Percentiles rank a stretch among this genome's conserved stretches.
These are phyloP conservation scores for Nylanderia fulva DNA, from an alignment of 1,140 invertebrate genomes.

Conservation along the genomic window DNA sequence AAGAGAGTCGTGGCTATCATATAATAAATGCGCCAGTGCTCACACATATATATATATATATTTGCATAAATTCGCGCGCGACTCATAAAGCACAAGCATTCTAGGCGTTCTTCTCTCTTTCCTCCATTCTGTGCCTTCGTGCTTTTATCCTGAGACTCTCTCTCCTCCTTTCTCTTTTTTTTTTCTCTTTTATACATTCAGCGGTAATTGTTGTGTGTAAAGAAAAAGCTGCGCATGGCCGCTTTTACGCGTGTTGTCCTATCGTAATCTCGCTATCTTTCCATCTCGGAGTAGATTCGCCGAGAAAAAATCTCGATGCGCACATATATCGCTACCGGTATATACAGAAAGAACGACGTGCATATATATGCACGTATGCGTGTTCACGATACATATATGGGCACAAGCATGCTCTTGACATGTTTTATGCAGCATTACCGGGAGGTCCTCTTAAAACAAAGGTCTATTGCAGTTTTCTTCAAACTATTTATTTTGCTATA, in stretches of 20 bases:
- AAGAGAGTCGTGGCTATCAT: background rate
- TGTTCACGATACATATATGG: background rate
- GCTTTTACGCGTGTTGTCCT: conserved; percentile 41
- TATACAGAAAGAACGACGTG: background rate
- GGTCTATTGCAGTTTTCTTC: background rate
- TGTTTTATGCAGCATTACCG: background rate
- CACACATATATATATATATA: conserved; percentile 2
- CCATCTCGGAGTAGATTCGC: conserved; percentile 2
- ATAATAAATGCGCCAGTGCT: conserved; percentile 39
- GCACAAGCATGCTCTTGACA: background rate
- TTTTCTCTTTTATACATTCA: conserved; percentile 3
- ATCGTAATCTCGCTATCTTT: conserved; percentile 31
- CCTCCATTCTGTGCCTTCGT: conserved; percentile 10
- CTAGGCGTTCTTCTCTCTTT: background rate
- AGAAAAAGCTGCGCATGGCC: conserved; percentile 5
- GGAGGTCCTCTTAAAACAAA: background rate
- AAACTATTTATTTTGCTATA: background rate
- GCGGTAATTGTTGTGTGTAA: conserved; percentile 39
- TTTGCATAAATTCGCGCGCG: conserved; percentile 9
- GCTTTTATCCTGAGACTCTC: conserved; percentile 1
- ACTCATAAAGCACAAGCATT: conserved; percentile 46
- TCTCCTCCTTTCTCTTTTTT: background rate
- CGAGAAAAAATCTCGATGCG: conserved; percentile 18
- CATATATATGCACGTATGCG: background rate
- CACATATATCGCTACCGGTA: background rate